Evolutionary conservation across 2,888 invertebrate genomes (phyloP), one percentile per base, ranked within the genome.

Genomic region (Lasioglossum leucozonium): DNA sequence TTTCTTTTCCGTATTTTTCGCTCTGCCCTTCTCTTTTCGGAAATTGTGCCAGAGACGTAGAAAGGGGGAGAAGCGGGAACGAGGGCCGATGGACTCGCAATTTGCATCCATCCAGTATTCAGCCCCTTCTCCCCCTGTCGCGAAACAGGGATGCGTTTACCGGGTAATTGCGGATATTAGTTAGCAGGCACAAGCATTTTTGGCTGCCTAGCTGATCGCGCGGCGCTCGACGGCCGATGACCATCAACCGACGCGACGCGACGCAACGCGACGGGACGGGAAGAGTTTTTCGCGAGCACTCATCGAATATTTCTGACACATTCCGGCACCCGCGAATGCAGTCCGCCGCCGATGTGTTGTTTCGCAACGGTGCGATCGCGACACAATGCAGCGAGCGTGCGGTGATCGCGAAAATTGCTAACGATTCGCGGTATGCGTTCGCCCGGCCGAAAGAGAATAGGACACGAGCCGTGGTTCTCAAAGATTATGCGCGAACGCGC

Each of bases 321-420:
- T 81, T 78, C 73, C 77, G 42, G 18, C 26, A n/a, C 44, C n/a
- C 37, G 55, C 67, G 75, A 77, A 62, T 75, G 58, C 75, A 55
- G 11, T 73, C 40, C 34, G 62, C 42, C 22, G 44, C 37, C 37
- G 71, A 3, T 72, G 67, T 86, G 74, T 88, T 88, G 74, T 88
- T 88, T 87, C 83, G 88, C 87, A 87, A 89, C 58, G 16, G 11
- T 40, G 34, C 79, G 77, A 79, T 85, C 79, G 72, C 82, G 80
- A 88, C 82, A 88, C 79, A 42, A 40, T 22, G 65, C 16, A 22
- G 62, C 30, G 6, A 16, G 30, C 73, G 82, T n/a, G n/a, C 85
- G 84, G 42, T 18, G 71, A 71, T 71, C 78, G 69, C 74, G 34
- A 83, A 91, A 93, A 93, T 93, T 75, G 93, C 93, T 91, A 88